Evolutionary conservation across 2,113 vertebrate genomes (phyloP).

Genomic region (Sander vitreus): DNA sequence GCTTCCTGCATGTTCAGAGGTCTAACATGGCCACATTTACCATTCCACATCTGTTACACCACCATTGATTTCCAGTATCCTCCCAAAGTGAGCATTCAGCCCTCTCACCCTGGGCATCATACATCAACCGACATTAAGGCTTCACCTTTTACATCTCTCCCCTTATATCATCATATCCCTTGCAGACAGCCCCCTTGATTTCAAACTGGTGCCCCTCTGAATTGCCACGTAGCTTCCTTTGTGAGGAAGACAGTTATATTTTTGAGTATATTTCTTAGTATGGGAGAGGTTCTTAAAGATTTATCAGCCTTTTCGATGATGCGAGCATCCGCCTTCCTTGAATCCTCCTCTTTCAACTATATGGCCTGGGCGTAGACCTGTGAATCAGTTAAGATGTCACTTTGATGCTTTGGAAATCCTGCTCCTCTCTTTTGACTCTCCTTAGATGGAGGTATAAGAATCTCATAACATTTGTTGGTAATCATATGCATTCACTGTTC

Average conservation of each 20-base stretch:
- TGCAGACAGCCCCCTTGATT: constrained; percentile 41
- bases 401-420: constrained; percentile 51
- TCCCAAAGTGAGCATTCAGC: constrained; percentile 32
- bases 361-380: constrained; percentile 1
- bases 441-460: constrained; percentile 51
- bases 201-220: constrained; percentile 41
- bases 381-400: constrained; percentile 54
- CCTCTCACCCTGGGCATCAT: constrained; percentile 44
- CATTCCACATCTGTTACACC: constrained; percentile 34
- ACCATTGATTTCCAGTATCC: constrained; percentile 65
- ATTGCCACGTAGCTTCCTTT: constrained; percentile 44
- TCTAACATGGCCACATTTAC: constrained; percentile 32
- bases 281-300: constrained; percentile 42
- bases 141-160: constrained; percentile 59
- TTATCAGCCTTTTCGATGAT: constrained; percentile 47
- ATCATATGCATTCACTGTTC: constrained; percentile 55
- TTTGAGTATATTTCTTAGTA: constrained; percentile 35
- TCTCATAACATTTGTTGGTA: constrained; percentile 64
- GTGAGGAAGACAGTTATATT: constrained; percentile 40
- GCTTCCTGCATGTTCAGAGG: constrained; percentile 45
- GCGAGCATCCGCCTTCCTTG: constrained; percentile 12
- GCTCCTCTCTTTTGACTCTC: constrained; percentile 46
- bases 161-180: constrained; percentile 59
- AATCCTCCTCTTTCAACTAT: constrained; percentile 25
- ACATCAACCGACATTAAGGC: constrained; percentile 69